Base-by-base conservation (phyloP, 2,888 invertebrate genomes). In the Parnassius glacialis region DNA sequence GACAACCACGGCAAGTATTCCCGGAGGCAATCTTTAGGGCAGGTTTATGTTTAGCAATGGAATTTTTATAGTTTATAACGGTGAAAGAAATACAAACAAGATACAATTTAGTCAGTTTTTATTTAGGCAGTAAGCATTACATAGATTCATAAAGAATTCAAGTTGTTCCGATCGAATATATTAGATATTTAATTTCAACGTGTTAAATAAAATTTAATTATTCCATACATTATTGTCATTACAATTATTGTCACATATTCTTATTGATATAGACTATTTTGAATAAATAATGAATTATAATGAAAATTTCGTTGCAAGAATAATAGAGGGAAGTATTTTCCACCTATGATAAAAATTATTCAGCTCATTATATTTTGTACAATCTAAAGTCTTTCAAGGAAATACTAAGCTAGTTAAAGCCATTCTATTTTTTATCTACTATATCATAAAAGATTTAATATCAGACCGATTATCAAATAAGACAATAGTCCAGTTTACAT, bases 331-430 rank as follows among this genome's bases (percentile, higher is more conserved):
- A 59, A 59, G 16, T 59, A 59, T 43, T 50, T 55, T 59, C 59
- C 43, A 52, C 16, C 51, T 55, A 55, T 51, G 10, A 54, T 59
- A 56, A 43, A 54, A 58, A 52, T 54, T 45, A 52, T 63, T 47
- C 47, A 59, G 63, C 63, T 72, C 71, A 70, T 72, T 61, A 69
- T 71, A 69, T 72, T 85, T 85, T 85, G 84, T 87, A 87, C 86
- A 84, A 74, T 86, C 87, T 88, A 88, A 81, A 85, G 88, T 88
- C 87, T 88, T 89, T 81, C 75, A 84, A 74, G 83, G 76, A 85
- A 84, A 85, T 75, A 79, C 89, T 90, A 90, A 89, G 80, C 89
- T 90, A 90, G 71, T 90, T 90, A 90, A 90, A 90, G 90, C 90
- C 84, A 65, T 84, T 82, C 89, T 88, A 89, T 87, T 79, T 85